Evolutionary conservation across 2,888 invertebrate genomes (phyloP).

Genomic region (Urechis unicinctus): DNA sequence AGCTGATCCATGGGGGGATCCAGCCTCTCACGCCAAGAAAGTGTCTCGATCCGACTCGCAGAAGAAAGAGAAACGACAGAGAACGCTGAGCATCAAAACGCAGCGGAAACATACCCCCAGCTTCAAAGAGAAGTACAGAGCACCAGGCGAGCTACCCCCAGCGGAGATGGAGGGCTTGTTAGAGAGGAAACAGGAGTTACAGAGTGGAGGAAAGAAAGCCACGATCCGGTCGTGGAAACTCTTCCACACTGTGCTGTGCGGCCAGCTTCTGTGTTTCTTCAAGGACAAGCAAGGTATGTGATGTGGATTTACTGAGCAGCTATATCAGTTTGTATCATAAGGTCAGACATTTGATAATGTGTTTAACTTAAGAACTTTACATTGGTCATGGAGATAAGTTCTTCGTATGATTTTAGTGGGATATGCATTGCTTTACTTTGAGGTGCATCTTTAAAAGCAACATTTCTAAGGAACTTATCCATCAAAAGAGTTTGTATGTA

Average conservation of each 20-base stretch:
- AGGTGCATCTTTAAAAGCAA: neutral
- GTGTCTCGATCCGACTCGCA: slow-evolving; percentile 16
- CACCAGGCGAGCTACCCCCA: slow-evolving; percentile 62
- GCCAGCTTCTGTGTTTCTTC: slow-evolving; percentile 95
- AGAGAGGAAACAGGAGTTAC: slow-evolving; percentile 90
- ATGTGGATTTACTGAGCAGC: neutral
- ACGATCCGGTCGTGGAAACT: slow-evolving; percentile 93
- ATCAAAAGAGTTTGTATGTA: neutral
- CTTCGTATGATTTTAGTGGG: neutral
- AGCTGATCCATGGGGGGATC: neutral
- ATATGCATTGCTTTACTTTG: no score
- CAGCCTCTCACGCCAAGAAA: slow-evolving; percentile 7
- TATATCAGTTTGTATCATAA: neutral
- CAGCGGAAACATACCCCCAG: slow-evolving; percentile 80
- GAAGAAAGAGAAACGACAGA: slow-evolving; percentile 33
- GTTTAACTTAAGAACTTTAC: neutral
- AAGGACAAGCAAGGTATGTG: slow-evolving; percentile 68
- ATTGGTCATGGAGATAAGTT: neutral
- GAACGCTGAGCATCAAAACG: slow-evolving; percentile 93
- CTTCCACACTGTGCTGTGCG: slow-evolving; percentile 90
- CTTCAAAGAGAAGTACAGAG: slow-evolving; percentile 31
- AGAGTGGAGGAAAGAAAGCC: slow-evolving; percentile 87
- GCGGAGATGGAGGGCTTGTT: slow-evolving; percentile 85
- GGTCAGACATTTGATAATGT: neutral
- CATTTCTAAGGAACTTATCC: neutral